phyloP scores from a whole-genome alignment of 2,113 vertebrate species.

The Anhinga rufa region DNA sequence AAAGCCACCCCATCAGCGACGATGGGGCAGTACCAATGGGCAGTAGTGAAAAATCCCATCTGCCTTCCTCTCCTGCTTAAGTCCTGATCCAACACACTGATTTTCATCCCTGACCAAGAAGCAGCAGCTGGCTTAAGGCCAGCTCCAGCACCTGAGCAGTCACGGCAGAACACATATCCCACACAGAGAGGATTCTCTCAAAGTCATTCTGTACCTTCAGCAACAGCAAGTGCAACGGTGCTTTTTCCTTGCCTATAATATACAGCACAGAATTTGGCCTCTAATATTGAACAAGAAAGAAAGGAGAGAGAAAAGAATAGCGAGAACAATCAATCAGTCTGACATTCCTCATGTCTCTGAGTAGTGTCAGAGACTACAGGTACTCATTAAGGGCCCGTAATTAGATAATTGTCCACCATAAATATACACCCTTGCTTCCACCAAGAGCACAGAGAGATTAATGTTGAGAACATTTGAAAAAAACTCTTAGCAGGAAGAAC shows the following conservation, averaged over 20 bases:
- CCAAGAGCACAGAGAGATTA: background rate
- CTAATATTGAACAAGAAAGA: background rate
- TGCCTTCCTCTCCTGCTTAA: background rate
- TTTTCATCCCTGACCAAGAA: background rate
- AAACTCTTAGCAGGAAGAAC: background rate
- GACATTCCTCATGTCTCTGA: background rate
- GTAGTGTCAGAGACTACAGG: background rate
- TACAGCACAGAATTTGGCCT: background rate
- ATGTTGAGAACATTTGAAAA: background rate
- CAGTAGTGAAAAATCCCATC: background rate
- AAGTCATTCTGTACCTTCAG: background rate
- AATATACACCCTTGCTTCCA: background rate
- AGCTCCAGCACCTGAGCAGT: background rate
- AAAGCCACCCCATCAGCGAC: background rate
- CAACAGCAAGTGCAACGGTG: rapidly evolving
- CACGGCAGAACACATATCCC: background rate
- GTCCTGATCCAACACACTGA: rapidly evolving
- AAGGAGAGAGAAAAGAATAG: background rate
- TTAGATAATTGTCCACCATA: background rate
- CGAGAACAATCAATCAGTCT: background rate
- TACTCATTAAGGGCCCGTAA: background rate
- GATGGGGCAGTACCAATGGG: rapidly evolving
- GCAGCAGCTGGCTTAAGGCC: background rate
- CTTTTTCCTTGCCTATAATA: background rate
- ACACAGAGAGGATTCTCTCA: background rate